Conservation (phyloP, 2,113 vertebrate genomes). For the Brachypodius melanocephalos region DNA sequence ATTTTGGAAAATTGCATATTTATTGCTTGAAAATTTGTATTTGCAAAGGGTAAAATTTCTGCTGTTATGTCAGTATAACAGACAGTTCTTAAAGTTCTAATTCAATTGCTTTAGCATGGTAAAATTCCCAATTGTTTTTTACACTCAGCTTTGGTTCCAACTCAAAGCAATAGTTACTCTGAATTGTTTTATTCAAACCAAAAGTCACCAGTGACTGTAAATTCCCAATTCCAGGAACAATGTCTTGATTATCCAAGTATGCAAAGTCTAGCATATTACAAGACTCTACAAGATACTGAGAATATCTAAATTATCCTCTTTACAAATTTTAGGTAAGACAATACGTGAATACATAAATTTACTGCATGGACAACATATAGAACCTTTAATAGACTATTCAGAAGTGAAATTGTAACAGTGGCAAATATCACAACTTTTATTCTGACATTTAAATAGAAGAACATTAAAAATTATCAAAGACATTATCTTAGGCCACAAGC, state of each 20-base stretch:
- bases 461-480: not conserved
- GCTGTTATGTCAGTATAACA: not conserved
- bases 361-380: not conserved
- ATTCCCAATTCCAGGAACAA: not conserved
- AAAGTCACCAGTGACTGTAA: not conserved
- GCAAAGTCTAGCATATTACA: not conserved
- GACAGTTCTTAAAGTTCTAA: not conserved
- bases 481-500: not conserved
- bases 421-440: not conserved
- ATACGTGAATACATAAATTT: not conserved
- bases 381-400: not conserved
- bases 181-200: not conserved
- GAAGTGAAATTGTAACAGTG: not conserved
- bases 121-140: not conserved
- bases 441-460: not conserved
- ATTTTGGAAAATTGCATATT: not conserved
- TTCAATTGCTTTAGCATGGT: not conserved
- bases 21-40: not conserved
- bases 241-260: not conserved
- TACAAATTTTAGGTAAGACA: not conserved
- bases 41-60: not conserved
- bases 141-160: not conserved
- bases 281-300: not conserved
- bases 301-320: not conserved
- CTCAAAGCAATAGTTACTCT: not conserved